Evolutionary conservation across 2,113 vertebrate genomes (phyloP), one percentile per base, ranked within the genome.

Genomic region (Vireo altiloquus): DNA sequence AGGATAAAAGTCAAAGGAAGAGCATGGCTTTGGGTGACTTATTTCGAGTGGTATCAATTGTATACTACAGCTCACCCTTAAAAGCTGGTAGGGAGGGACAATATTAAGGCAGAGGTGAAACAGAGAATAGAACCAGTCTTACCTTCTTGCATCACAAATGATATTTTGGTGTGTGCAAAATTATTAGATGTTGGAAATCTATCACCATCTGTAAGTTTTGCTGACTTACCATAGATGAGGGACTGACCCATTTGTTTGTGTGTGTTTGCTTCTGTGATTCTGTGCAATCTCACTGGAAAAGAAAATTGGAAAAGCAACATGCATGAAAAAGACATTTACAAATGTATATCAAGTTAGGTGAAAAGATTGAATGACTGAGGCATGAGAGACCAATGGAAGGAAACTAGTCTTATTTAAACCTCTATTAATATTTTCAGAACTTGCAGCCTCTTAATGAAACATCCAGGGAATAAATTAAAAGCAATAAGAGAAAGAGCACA

Each of bases 381-480:
- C 25, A 30, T 33, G n/a, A 81, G n/a, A 71, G n/a, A 84, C 84
- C 72, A 84, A 7, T 60, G 52, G 47, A 83, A 78, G 35, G 30
- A 83, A 39, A 35, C 56, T 71, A 66, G 52, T 88, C 13, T 90
- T 94, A 81, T 46, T 94, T 93, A 90, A 96, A 78, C 40, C 15
- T 68, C 22, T 46, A 24, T 81, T 92, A 92, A 64, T 35, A 40
- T 92, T 94, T 91, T 46, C 68, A 68, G 64, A 93, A 92, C 53
- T 83, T 87, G 23, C 23, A 90, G 44, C 13, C 19, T 89, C 16
- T 92, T 90, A 96, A 95, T 96, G 71, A 92, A 95, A 87, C n/a
- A 69, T 24, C 69, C 44, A 84, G 94, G 89, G 92, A 94, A 94
- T 94, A 94, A 92, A 95, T 94, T 95, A 90, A 92, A 91, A 86